Percentiles rank a stretch among this genome's conserved stretches.
These are phyloP conservation scores for Gasterosteus nipponicus DNA, from an alignment of 2,113 vertebrate species.

Conservation along the genomic window DNA sequence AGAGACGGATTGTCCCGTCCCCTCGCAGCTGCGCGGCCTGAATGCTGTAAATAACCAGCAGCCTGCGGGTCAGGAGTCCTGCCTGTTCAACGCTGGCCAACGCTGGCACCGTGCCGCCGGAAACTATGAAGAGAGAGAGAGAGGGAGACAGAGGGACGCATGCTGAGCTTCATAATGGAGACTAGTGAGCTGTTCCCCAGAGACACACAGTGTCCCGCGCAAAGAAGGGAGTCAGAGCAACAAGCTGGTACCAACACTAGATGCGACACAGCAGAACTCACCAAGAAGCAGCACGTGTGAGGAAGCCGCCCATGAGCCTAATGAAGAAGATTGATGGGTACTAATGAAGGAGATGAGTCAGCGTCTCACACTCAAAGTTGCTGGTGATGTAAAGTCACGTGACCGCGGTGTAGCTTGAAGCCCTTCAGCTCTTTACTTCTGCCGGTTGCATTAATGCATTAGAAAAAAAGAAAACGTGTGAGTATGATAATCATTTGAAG, in stretches of 20 bases:
- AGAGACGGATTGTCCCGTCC: constrained; percentile 63
- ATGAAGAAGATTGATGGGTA: background rate
- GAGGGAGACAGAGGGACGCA: constrained; percentile 20
- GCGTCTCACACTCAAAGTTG: no score
- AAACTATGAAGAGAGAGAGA: constrained; percentile 25
- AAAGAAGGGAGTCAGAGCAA: background rate
- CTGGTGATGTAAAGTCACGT: background rate
- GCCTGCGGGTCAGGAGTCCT: constrained; percentile 69
- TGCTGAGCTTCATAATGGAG: constrained; percentile 17
- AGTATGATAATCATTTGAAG: no score
- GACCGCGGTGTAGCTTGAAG: background rate
- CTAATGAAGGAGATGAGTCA: no score
- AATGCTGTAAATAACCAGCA: constrained; percentile 79
- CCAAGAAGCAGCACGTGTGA: background rate
- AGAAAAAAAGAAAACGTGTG: background rate
- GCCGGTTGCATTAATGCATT: background rate
- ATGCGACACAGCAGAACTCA: background rate
- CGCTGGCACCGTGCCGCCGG: constrained; percentile 54
- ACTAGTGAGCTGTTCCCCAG: constrained; percentile 1
- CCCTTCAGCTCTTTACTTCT: background rate
- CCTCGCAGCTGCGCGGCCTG: constrained; percentile 77
- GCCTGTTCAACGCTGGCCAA: constrained; percentile 72
- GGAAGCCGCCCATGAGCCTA: background rate
- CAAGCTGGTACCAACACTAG: background rate
- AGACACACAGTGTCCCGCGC: background rate